These are phyloP conservation scores for Coendou prehensilis DNA, from an alignment of 2,797 vertebrate species.

Conservation along the genomic window DNA sequence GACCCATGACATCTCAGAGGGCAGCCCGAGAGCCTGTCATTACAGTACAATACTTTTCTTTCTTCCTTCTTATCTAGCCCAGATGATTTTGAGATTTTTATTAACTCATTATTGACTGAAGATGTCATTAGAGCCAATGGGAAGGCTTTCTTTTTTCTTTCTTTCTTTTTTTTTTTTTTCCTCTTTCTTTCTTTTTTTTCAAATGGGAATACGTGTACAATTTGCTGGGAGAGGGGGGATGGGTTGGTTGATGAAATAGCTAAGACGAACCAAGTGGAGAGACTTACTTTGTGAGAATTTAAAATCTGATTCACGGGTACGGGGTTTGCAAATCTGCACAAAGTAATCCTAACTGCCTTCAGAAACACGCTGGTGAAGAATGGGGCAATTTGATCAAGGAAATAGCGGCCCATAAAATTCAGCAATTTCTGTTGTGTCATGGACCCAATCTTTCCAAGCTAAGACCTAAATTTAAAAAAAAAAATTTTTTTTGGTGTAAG, in stretches of 20 bases:
- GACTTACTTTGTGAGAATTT: constrained; percentile 56
- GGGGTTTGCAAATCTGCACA: background rate
- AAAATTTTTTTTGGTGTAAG: background rate
- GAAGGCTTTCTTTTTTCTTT: constrained; percentile 14
- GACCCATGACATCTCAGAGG: constrained; percentile 98
- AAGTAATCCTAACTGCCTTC: background rate
- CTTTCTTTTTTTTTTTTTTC: background rate
- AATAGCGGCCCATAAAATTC: background rate
- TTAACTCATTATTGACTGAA: constrained; percentile 99
- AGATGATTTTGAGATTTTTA: constrained; percentile 99
- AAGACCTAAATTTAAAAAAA: background rate
- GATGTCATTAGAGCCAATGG: constrained; percentile 94
- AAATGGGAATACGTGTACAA: constrained; percentile 79
- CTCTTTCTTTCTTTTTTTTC: constrained; percentile 69
- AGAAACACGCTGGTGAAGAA: constrained; percentile 55
- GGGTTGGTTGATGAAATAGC: background rate
- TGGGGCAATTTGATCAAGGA: background rate
- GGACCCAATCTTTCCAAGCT: background rate
- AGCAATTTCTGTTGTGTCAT: background rate
- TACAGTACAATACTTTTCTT: constrained; percentile 97
- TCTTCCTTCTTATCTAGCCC: constrained; percentile 97
- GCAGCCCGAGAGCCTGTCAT: constrained; percentile 95
- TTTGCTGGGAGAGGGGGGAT: background rate
- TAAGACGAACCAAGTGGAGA: constrained; percentile 53
- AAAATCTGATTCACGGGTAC: constrained; percentile 26